Percentiles rank a stretch among this genome's conserved stretches.
Conservation (phyloP, 2,113 vertebrate genomes). For the Mirza zaza region DNA sequence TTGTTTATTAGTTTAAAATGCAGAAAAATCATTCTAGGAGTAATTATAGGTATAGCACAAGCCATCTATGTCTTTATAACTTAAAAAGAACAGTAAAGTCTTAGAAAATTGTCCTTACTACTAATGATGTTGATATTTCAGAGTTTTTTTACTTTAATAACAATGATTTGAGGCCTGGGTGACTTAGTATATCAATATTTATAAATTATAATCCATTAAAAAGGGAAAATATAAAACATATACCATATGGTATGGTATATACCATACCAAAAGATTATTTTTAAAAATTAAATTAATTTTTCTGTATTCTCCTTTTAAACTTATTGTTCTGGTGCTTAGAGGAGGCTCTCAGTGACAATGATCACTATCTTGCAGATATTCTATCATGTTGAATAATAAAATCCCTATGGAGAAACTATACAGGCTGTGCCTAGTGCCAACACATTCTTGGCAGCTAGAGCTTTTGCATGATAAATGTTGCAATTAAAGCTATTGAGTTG, state of each 20-base stretch:
- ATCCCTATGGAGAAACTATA: slow-evolving; percentile 59
- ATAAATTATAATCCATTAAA: slow-evolving; percentile 39
- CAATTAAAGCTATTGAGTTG: slow-evolving; percentile 76
- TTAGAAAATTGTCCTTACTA: neutral
- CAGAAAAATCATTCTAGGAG: neutral
- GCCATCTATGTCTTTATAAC: neutral
- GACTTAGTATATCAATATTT: slow-evolving; percentile 45
- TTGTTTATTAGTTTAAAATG: neutral
- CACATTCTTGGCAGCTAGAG: slow-evolving; percentile 66
- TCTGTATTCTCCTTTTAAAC: slow-evolving; percentile 10
- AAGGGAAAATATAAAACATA: slow-evolving; percentile 26
- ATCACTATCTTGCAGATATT: slow-evolving; percentile 62
- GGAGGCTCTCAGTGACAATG: slow-evolving; percentile 64
- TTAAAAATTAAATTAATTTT: slow-evolving; percentile 51
- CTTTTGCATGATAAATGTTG: slow-evolving; percentile 76
- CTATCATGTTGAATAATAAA: slow-evolving; percentile 68
- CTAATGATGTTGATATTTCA: neutral
- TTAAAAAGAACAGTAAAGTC: neutral
- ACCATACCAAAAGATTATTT: slow-evolving; percentile 15
- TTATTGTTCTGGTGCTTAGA: slow-evolving; percentile 55
- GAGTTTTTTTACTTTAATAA: slow-evolving; percentile 47
- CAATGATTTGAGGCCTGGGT: slow-evolving; percentile 28
- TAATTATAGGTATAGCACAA: neutral
- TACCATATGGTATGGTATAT: neutral
- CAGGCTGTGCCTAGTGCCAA: slow-evolving; percentile 48